Percentiles rank a stretch among this genome's conserved stretches.
Evolutionary conservation across 2,113 vertebrate genomes (phyloP).

Genomic region (Lasiurus borealis): DNA sequence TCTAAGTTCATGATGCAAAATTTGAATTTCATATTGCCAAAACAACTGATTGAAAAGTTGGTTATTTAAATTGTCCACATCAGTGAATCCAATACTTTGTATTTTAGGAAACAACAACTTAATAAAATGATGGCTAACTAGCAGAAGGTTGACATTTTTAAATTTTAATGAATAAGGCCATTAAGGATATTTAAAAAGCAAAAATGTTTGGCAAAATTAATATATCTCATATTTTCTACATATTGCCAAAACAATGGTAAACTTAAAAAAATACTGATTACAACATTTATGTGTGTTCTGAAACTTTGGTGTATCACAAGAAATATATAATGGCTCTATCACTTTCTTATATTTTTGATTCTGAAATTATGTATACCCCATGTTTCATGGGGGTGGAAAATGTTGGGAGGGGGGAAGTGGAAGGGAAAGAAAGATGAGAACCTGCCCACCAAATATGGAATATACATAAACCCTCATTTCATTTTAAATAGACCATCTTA

Average conservation of each 20-base stretch:
- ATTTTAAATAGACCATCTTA: neutral
- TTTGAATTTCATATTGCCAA: conserved; percentile 40
- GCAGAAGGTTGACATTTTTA: neutral
- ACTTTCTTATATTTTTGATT: neutral
- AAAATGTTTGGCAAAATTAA: neutral
- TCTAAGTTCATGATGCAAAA: neutral
- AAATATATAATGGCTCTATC: neutral
- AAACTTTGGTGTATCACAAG: neutral
- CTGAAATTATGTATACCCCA: neutral
- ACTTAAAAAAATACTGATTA: neutral
- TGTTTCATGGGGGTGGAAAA: neutral
- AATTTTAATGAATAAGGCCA: conserved; percentile 13
- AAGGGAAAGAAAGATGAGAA: neutral
- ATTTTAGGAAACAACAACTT: neutral
- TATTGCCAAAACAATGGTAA: neutral
- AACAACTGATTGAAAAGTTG: neutral
- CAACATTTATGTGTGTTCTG: neutral
- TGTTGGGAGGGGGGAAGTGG: neutral
- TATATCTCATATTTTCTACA: conserved; percentile 6
- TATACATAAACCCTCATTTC: neutral
- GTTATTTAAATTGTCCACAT: neutral
- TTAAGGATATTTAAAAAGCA: conserved; percentile 19
- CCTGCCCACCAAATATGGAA: neutral
- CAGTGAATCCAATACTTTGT: neutral
- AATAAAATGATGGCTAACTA: neutral